Percentiles rank a stretch among this genome's conserved stretches.
phyloP scores from a whole-genome alignment of 2,888 invertebrate genomes.

The Ferrisia virgata region DNA sequence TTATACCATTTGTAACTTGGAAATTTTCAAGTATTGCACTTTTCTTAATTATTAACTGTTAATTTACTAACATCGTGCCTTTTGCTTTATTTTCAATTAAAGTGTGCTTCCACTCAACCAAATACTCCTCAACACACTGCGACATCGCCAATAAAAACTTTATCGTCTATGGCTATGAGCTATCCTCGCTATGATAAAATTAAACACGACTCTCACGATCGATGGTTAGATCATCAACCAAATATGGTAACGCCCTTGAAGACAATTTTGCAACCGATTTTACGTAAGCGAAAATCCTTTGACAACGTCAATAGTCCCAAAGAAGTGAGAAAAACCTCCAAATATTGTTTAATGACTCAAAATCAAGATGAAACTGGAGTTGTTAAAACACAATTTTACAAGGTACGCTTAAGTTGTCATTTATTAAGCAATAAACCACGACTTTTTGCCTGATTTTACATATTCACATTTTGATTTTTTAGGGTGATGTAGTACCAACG shows the following conservation, averaged over 20 bases:
- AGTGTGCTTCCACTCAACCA: not conserved
- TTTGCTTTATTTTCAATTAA: too few relatives aligned
- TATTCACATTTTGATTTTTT: slow-evolving; percentile 37
- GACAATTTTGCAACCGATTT: slow-evolving; percentile 84
- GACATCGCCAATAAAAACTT: not conserved
- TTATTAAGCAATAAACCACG: not conserved
- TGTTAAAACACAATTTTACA: slow-evolving; percentile 86
- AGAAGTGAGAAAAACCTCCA: slow-evolving; percentile 67
- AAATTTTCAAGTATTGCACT: too few relatives aligned
- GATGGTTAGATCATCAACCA: slow-evolving; percentile 88
- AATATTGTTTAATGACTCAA: slow-evolving; percentile 90
- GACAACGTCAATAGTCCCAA: slow-evolving; percentile 77
- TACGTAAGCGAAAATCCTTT: slow-evolving; percentile 78
- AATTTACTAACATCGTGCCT: too few relatives aligned
- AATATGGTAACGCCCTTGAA: slow-evolving; percentile 74
- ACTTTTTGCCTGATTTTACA: not conserved
- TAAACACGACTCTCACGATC: slow-evolving; percentile 63
- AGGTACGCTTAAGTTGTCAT: slow-evolving; percentile 62
- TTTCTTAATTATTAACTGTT: too few relatives aligned
- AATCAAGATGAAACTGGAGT: slow-evolving; percentile 89
- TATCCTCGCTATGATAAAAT: slow-evolving; percentile 72
- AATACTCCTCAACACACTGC: not conserved
- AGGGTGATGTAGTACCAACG: slow-evolving; percentile 90
- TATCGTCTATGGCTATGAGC: slow-evolving; percentile 57
- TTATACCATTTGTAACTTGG: too few relatives aligned